Evolutionary conservation across 1,140 invertebrate species (phyloP), one percentile per base, ranked within the genome.

Genomic region (Diachasma alloeum): DNA sequence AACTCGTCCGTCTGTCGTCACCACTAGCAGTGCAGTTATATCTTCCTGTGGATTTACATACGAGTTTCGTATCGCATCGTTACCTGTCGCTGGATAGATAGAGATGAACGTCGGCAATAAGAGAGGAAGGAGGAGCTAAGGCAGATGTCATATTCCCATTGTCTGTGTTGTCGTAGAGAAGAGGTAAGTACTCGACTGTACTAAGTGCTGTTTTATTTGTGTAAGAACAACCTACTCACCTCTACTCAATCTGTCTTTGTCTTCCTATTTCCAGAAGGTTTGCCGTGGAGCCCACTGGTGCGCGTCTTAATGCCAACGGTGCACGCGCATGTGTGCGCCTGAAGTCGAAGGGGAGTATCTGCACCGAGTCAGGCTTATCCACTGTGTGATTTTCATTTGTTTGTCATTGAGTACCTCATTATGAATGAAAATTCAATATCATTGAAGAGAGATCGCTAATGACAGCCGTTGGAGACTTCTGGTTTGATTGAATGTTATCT

Each of bases 171-270:
- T 85, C 83, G 79, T 79, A 80, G 78, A 36, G 63, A 74, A 82
- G 83, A 86, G 82, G 81, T 86, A 86, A 88, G 85, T 88, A 87
- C 87, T 86, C 26, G 46, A 36, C 70, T 56, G 77, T 82, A 81
- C 85, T 88, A 87, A 89, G 87, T 88, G 85, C 84, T 87, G 85
- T 89, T 88, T 89, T 88, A 89, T 89, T 89, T 88, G 86, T 87
- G 80, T 88, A 87, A 88, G 87, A 87, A 87, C 85, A 86, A 82
- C 85, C 86, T 86, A 86, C 87, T 87, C 72, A 66, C 74, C 73
- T 66, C 75, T 72, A 78, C 70, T 74, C 46, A 78, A 59, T 53
- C 72, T 72, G 26, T 56, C 48, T 72, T 17, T 56, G 70, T 56
- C 70, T 56, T 72, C 26, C n/a, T 10, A 72, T 56, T 72, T 56